phyloP scores from a whole-genome alignment of 64 coral and sea anemone species.

The Porites lutea region DNA sequence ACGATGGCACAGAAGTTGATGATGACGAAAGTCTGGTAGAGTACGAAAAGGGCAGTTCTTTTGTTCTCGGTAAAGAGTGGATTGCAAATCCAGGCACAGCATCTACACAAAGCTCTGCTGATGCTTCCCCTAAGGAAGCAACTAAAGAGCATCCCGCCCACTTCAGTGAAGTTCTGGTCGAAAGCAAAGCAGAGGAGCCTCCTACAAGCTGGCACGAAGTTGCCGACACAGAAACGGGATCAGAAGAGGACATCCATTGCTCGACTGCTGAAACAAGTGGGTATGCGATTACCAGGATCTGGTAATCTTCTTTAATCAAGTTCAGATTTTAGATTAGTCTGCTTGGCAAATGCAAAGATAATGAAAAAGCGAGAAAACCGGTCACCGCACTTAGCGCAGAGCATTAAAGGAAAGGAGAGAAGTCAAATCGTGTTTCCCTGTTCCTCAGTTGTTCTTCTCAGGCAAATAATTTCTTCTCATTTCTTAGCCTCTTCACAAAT shows the following conservation, averaged over 20 bases:
- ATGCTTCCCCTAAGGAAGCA: background rate
- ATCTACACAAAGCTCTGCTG: background rate
- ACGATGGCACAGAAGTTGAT: slow-evolving; percentile 5
- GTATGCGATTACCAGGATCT: background rate
- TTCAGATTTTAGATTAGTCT: too few species aligned
- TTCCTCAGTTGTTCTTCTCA: too few species aligned
- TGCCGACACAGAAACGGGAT: background rate
- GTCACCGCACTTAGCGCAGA: too few species aligned
- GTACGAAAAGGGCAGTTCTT: background rate
- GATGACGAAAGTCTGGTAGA: slow-evolving; percentile 1
- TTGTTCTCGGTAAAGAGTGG: background rate
- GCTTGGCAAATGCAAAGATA: too few species aligned
- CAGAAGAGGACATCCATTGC: background rate
- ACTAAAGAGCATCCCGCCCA: background rate
- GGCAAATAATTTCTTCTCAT: too few species aligned
- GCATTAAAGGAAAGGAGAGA: too few species aligned
- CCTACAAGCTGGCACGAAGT: background rate
- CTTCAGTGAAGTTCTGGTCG: background rate
- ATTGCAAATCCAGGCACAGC: background rate
- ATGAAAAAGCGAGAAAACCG: too few species aligned
- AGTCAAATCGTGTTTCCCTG: too few species aligned
- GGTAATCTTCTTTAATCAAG: background rate
- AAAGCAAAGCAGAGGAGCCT: background rate
- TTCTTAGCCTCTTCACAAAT: too few species aligned
- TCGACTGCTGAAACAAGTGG: slow-evolving; percentile 4